phyloP scores from a whole-genome alignment of 2,113 vertebrate genomes.

The Mugil cephalus region DNA sequence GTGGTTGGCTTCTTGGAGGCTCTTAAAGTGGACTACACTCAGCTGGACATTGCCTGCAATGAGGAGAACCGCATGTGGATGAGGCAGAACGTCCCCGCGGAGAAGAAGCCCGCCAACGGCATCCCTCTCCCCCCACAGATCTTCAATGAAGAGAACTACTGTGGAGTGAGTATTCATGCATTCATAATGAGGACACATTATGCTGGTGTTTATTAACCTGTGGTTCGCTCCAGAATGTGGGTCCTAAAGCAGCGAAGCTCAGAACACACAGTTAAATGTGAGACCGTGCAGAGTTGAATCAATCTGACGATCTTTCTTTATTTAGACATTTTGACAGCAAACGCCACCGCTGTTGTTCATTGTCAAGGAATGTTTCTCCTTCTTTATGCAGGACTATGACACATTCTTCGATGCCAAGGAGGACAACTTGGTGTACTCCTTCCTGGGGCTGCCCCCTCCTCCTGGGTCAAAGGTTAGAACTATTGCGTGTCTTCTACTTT shows the following conservation, averaged over 20 bases:
- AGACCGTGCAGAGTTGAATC: too few species aligned
- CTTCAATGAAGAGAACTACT: slow-evolving; percentile 96
- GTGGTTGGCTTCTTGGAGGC: slow-evolving; percentile 96
- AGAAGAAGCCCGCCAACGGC: slow-evolving; percentile 95
- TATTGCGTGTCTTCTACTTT: slow-evolving; percentile 9
- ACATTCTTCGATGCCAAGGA: slow-evolving; percentile 99
- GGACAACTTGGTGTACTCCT: slow-evolving; percentile 93
- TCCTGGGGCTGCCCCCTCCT: slow-evolving; percentile 94
- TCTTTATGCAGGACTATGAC: slow-evolving; percentile 91
- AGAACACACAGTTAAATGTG: too few species aligned
- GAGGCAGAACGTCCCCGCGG: slow-evolving; percentile 95
- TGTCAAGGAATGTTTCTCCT: neutral
- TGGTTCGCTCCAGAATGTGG: neutral
- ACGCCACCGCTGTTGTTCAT: neutral
- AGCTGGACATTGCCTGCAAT: slow-evolving; percentile 95
- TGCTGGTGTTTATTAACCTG: neutral
- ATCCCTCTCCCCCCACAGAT: slow-evolving; percentile 98
- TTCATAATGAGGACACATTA: neutral
- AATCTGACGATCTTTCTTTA: too few species aligned
- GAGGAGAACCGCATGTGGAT: slow-evolving; percentile 97
- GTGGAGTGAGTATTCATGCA: slow-evolving; percentile 87
- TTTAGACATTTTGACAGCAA: too few species aligned
- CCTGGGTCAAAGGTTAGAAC: slow-evolving; percentile 91
- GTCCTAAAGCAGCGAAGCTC: neutral
- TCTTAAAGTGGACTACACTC: slow-evolving; percentile 94